Percentiles rank a stretch among this genome's conserved stretches.
Evolutionary conservation across 1,140 invertebrate genomes (phyloP).

Genomic region (Geopemphigus sp.): DNA sequence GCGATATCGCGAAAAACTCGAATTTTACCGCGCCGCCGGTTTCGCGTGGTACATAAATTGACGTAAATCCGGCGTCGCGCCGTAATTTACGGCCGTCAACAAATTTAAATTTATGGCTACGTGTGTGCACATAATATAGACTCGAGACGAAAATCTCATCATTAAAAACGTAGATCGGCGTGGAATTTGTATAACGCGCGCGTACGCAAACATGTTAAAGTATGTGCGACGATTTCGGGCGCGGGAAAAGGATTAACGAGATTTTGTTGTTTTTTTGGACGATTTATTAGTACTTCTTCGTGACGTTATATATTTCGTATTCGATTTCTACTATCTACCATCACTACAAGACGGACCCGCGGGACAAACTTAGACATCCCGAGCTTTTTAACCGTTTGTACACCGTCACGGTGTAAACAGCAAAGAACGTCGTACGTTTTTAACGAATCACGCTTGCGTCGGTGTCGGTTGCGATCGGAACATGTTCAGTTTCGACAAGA

Average conservation of each 20-base stretch:
- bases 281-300: neutral
- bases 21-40: too few species aligned
- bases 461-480: too few species aligned
- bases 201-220: neutral
- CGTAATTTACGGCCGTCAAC: neutral
- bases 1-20: too few species aligned
- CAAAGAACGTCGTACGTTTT: too few species aligned
- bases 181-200: neutral
- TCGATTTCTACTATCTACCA: neutral
- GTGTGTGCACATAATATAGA: neutral
- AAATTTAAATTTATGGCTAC: neutral
- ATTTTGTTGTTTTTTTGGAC: neutral
- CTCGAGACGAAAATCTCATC: conserved; percentile 18
- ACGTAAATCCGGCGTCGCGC: too few species aligned
- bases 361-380: neutral
- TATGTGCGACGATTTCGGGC: neutral
- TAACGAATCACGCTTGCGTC: too few species aligned
- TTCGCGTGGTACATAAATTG: too few species aligned
- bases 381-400: neutral
- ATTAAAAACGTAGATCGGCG: conserved; percentile 13
- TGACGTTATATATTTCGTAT: too few species aligned
- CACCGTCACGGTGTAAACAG: neutral
- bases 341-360: too few species aligned
- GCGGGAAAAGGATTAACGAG: neutral
- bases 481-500: too few species aligned